Conservation (phyloP, 2,797 vertebrate genomes). For the Peromyscus attwateri region DNA sequence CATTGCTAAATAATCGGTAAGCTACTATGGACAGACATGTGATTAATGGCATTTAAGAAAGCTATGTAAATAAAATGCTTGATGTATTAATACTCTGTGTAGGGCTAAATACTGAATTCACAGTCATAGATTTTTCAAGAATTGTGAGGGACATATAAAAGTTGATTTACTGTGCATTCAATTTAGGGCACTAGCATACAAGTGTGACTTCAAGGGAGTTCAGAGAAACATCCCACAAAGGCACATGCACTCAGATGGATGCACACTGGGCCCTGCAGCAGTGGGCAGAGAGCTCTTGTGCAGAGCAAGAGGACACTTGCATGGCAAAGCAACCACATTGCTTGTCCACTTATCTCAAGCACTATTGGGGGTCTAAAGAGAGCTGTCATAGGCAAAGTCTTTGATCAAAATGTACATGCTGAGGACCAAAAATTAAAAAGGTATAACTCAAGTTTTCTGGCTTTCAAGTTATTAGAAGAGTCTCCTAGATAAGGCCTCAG, state of each 20-base stretch:
- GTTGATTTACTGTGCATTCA: neutral
- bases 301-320: neutral
- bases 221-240: neutral
- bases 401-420: neutral
- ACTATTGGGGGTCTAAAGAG: neutral
- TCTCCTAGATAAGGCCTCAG: neutral
- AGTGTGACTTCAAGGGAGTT: neutral
- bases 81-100: neutral
- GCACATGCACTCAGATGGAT: neutral
- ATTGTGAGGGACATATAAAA: conserved; percentile 24
- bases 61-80: conserved; percentile 29
- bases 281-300: neutral
- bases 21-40: neutral
- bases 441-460: neutral
- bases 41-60: conserved; percentile 18
- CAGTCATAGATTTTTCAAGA: neutral
- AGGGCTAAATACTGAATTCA: neutral
- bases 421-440: conserved; percentile 36
- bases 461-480: neutral
- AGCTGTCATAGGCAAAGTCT: neutral
- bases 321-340: neutral
- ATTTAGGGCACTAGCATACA: neutral
- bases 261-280: too few relatives aligned
- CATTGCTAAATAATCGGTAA: neutral
- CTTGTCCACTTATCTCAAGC: neutral